These are phyloP conservation scores for Mantis religiosa DNA, from an alignment of 2,888 invertebrate species.

Conservation along the genomic window DNA sequence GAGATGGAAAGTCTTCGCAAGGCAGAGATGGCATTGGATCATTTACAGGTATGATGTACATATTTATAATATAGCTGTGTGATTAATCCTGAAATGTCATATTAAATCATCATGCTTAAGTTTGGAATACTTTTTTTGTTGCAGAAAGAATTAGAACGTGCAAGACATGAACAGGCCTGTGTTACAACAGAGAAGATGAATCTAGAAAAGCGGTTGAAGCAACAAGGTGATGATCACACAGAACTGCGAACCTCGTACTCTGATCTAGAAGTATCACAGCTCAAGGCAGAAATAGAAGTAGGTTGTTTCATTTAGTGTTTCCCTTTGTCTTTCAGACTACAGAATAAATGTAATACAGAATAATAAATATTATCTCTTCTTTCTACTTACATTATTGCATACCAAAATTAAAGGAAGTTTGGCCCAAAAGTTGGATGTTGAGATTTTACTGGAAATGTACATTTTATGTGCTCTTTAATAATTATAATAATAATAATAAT, in stretches of 20 bases:
- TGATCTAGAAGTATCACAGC: conserved; percentile 73
- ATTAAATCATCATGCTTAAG: background rate
- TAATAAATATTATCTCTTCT: too few relatives aligned
- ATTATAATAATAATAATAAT: too few relatives aligned
- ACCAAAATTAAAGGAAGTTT: too few relatives aligned
- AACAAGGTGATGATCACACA: conserved; percentile 61
- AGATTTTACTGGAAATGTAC: too few relatives aligned
- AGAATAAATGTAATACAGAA: too few relatives aligned
- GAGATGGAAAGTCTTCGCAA: conserved; percentile 90
- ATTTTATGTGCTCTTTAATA: too few relatives aligned
- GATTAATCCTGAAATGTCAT: background rate
- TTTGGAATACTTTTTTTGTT: conserved; percentile 18
- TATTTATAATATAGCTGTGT: background rate
- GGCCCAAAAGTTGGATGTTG: too few relatives aligned
- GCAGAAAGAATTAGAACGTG: conserved; percentile 68
- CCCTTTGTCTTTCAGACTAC: too few relatives aligned
- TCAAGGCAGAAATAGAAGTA: conserved; percentile 81
- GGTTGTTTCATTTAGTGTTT: background rate
- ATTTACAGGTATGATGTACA: conserved; percentile 59
- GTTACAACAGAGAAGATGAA: conserved; percentile 77
- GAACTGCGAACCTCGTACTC: conserved; percentile 69
- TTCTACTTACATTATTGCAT: too few relatives aligned
- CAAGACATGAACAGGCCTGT: conserved; percentile 78
- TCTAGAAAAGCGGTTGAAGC: conserved; percentile 73
- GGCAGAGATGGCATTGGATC: conserved; percentile 82